Conservation (phyloP, 2,888 invertebrate genomes). For the Caenorhabditis uteleia region DNA sequence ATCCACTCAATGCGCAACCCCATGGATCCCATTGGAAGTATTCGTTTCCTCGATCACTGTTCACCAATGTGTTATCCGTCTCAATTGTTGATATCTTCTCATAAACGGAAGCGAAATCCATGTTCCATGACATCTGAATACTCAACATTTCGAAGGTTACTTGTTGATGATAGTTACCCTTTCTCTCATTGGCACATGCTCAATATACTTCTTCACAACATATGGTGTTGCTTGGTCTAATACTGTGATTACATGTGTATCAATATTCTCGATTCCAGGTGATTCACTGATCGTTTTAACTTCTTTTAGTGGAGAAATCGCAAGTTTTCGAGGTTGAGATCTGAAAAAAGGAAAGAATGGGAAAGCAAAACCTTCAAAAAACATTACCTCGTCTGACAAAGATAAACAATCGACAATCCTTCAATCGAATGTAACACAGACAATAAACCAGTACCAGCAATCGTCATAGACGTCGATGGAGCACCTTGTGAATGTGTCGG, state of each 20-base stretch:
- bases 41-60: slow-evolving; percentile 63
- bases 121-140: slow-evolving; percentile 42
- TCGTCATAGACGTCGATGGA: slow-evolving; percentile 9
- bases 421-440: slow-evolving; percentile 86
- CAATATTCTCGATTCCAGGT: slow-evolving; percentile 45
- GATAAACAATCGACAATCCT: slow-evolving; percentile 89
- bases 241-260: slow-evolving; percentile 70
- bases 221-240: slow-evolving; percentile 76
- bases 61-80: slow-evolving; percentile 61
- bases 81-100: slow-evolving; percentile 66
- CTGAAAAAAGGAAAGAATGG: slow-evolving; percentile 10
- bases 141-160: neutral
- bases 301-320: slow-evolving; percentile 87
- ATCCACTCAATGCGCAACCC: slow-evolving; percentile 87
- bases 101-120: slow-evolving; percentile 65
- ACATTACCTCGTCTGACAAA: slow-evolving; percentile 78
- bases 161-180: slow-evolving; percentile 28
- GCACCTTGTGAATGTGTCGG: slow-evolving; percentile 27
- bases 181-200: slow-evolving; percentile 75
- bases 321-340: slow-evolving; percentile 86
- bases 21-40: slow-evolving; percentile 79
- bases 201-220: slow-evolving; percentile 83
- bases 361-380: neutral
- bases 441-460: neutral
- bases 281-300: slow-evolving; percentile 81